Percentiles rank a stretch among this genome's conserved stretches.
These are phyloP conservation scores for Gonatopus flavifemur DNA, from an alignment of 1,140 invertebrate genomes.

Conservation along the genomic window DNA sequence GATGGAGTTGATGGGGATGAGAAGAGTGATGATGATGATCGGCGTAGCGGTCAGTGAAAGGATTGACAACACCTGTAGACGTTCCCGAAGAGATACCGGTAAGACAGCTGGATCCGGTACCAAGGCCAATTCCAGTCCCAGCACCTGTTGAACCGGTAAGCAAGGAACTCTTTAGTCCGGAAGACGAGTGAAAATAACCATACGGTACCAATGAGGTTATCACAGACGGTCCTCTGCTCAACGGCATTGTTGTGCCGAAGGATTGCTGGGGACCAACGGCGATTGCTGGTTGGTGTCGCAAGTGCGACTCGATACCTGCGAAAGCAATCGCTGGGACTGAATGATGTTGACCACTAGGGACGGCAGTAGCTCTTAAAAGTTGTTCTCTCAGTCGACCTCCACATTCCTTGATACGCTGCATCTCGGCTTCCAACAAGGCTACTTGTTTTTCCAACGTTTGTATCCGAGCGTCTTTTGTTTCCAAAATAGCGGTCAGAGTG, in stretches of 20 bases:
- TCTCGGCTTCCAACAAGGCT: conserved; percentile 69
- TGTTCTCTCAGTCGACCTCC: conserved; percentile 48
- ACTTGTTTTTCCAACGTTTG: conserved; percentile 82
- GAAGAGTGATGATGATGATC: conserved; percentile 30
- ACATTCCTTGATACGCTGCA: conserved; percentile 66
- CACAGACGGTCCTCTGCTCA: conserved; percentile 38
- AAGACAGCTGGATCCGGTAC: conserved; percentile 39
- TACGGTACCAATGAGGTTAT: conserved; percentile 43
- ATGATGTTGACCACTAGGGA: conserved; percentile 31
- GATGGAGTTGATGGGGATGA: conserved; percentile 29
- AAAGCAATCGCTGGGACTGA: conserved; percentile 3
- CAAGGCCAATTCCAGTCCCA: conserved; percentile 16
- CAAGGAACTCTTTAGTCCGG: conserved; percentile 44
- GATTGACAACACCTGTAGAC: conserved; percentile 53
- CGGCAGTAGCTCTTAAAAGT: conserved; percentile 44
- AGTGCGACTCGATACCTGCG: conserved; percentile 31
- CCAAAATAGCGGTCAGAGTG: conserved; percentile 75
- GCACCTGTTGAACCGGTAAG: conserved; percentile 46
- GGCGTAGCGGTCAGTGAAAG: conserved; percentile 45
- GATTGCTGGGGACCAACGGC: conserved; percentile 29
- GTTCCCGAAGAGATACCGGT: conserved; percentile 54
- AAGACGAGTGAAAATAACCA: conserved; percentile 26
- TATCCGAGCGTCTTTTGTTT: conserved; percentile 84
- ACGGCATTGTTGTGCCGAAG: conserved; percentile 30
- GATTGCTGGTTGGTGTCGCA: conserved; percentile 15